Conservation (phyloP, 2,888 invertebrate genomes). For the Diaperis boleti region DNA sequence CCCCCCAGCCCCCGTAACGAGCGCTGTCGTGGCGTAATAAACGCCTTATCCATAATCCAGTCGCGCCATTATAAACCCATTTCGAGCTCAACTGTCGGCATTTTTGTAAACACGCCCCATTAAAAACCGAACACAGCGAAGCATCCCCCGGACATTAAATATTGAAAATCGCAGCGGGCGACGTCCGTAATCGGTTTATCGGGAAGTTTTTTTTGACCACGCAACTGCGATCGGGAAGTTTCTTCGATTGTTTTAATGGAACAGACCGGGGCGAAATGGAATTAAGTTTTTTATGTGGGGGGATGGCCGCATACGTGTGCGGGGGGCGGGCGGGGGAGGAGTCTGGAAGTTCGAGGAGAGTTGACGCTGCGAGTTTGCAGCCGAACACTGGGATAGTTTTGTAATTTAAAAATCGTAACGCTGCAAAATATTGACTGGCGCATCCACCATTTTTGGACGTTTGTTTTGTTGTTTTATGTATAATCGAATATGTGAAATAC, state of each 20-base stretch:
- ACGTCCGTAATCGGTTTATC: neutral
- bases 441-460: too few relatives aligned
- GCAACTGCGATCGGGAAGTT: slow-evolving; percentile 24
- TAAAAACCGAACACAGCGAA: slow-evolving; percentile 1
- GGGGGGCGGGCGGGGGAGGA: too few relatives aligned
- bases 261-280: slow-evolving; percentile 3
- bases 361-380: too few relatives aligned
- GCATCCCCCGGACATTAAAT: slow-evolving; percentile 3
- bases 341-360: too few relatives aligned
- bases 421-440: too few relatives aligned
- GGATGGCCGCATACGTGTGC: too few relatives aligned
- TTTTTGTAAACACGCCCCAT: slow-evolving; percentile 5
- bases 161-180: slow-evolving; percentile 14
- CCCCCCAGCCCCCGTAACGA: slow-evolving; percentile 14
- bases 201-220: neutral
- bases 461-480: too few relatives aligned
- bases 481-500: too few relatives aligned
- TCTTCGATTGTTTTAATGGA: slow-evolving; percentile 33
- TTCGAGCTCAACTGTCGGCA: neutral
- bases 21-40: slow-evolving; percentile 27
- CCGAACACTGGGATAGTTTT: too few relatives aligned
- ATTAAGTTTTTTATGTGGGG: slow-evolving; percentile 16
- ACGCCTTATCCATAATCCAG: slow-evolving; percentile 34
- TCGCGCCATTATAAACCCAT: slow-evolving; percentile 28
- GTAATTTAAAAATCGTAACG: too few relatives aligned